Evolutionary conservation across 2,113 vertebrate genomes (phyloP).

Genomic region (Bucco capensis): DNA sequence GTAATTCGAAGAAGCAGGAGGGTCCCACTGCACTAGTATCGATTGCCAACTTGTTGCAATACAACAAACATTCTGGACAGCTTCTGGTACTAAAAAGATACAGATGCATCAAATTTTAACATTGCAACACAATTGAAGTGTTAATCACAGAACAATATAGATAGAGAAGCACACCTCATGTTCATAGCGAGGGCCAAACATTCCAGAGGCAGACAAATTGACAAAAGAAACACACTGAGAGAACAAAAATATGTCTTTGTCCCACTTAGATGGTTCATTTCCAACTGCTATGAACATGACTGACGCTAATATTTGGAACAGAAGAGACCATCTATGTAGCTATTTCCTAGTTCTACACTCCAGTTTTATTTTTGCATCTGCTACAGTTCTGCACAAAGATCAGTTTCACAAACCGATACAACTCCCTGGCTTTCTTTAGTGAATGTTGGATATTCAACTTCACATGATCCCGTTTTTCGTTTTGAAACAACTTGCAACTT

Average conservation of each 20-base stretch:
- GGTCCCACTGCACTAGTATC: slow-evolving; percentile 83
- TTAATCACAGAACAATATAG: neutral
- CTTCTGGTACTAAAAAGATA: slow-evolving; percentile 83
- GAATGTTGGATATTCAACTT: neutral
- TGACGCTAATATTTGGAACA: neutral
- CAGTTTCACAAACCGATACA: neutral
- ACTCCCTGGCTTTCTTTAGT: neutral
- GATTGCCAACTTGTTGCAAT: slow-evolving; percentile 86
- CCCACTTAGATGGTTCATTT: neutral
- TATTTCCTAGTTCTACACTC: neutral
- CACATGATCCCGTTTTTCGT: neutral
- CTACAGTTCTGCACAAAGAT: neutral
- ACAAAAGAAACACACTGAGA: neutral
- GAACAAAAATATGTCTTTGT: neutral
- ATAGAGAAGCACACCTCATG: neutral
- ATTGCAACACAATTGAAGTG: neutral
- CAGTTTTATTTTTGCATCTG: neutral
- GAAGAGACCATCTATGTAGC: neutral
- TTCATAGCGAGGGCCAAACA: neutral
- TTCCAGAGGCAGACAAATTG: neutral
- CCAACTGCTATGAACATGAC: neutral
- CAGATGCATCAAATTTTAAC: slow-evolving; percentile 38
- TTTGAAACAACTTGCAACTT: neutral
- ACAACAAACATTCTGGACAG: slow-evolving; percentile 83
- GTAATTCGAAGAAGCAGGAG: slow-evolving; percentile 87